Base-by-base conservation (phyloP, 2,888 invertebrate genomes). In the Caenorhabditis afra region DNA sequence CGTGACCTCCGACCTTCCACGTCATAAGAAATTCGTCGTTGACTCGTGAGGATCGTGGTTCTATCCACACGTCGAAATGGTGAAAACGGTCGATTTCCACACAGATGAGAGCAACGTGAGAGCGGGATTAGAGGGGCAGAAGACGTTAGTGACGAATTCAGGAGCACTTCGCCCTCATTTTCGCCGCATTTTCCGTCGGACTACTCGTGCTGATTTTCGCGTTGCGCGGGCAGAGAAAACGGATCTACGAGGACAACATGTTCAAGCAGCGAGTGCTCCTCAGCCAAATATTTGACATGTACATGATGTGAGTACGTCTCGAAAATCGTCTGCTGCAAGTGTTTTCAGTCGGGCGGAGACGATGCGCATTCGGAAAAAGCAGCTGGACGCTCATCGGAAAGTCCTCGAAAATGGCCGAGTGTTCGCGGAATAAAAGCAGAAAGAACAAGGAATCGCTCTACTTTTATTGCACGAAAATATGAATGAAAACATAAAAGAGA, bases 201-300 rank as follows among this genome's bases (percentile, higher is more conserved):
- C 18, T 71, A 18, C 47, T 71, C 23, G 23, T 71, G 29, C 50
- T 71, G 8, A 11, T 71, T 14, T 71, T 66, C 22, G 75, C 75
- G 11, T 61, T 75, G 18, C 61, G 66, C 5, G 57, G 41, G 1
- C 75, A 75, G 55, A 14, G 66, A 41, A 53, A 61, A 23, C 65
- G 66, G 23, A 61, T 65, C 37, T 37, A 20, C 11, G 70, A 77
- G 12, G 70, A 64, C 39, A 70, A 70, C 29, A 57, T 70, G 58
- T 65, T 67, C 59, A 62, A 65, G 23, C 76, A 77, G 47, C 44
- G 62, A 1, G 18, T 59, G 7, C 65, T 68, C 18, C 39, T 70
- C 23, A 65, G 59, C 39, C 76, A 77, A 44, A 53, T 70, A 7
- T 77, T 58, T 22, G 76, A 77, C 37, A 70, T 70, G 50, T 70